phyloP scores from a whole-genome alignment of 2,888 invertebrate species.

The Troglohyphantes excavatus region DNA sequence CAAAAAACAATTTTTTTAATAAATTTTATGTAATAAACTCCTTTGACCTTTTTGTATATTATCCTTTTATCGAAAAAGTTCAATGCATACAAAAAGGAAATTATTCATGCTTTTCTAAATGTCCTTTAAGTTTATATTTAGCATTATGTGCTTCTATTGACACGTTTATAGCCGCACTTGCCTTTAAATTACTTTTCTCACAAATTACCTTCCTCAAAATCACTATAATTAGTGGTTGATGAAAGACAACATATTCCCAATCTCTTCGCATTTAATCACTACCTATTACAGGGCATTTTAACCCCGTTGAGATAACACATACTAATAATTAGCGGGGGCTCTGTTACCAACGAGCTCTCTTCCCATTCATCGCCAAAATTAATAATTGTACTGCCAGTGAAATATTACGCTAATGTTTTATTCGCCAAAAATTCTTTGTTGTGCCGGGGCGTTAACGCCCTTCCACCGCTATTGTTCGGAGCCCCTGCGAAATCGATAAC shows the following conservation, averaged over 20 bases:
- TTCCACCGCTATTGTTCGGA: slow-evolving; percentile 48
- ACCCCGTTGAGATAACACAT: not conserved
- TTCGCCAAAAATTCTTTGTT: slow-evolving; percentile 45
- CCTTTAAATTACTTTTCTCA: not conserved
- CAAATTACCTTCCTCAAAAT: not conserved
- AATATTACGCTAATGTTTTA: slow-evolving; percentile 65
- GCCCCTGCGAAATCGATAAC: slow-evolving; percentile 43
- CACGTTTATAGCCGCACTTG: too few species aligned
- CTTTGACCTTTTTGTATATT: too few species aligned
- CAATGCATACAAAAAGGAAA: too few species aligned
- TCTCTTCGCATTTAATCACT: slow-evolving; percentile 17
- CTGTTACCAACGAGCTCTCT: not conserved
- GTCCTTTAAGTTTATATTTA: too few species aligned
- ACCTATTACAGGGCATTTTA: not conserved
- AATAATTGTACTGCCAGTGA: slow-evolving; percentile 57
- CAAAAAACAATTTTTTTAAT: too few species aligned
- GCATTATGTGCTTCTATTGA: too few species aligned
- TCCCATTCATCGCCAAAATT: slow-evolving; percentile 26
- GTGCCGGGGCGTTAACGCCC: slow-evolving; percentile 62
- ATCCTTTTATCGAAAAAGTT: too few species aligned
- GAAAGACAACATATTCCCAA: not conserved
- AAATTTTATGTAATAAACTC: too few species aligned
- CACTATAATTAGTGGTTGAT: not conserved
- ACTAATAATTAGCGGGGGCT: not conserved
- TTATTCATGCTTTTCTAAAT: too few species aligned